A percentile compares a stretch with the other conserved stretches of the same genome.
phyloP scores from a whole-genome alignment of 2,888 invertebrate species.

The Eubasilissa splendida region DNA sequence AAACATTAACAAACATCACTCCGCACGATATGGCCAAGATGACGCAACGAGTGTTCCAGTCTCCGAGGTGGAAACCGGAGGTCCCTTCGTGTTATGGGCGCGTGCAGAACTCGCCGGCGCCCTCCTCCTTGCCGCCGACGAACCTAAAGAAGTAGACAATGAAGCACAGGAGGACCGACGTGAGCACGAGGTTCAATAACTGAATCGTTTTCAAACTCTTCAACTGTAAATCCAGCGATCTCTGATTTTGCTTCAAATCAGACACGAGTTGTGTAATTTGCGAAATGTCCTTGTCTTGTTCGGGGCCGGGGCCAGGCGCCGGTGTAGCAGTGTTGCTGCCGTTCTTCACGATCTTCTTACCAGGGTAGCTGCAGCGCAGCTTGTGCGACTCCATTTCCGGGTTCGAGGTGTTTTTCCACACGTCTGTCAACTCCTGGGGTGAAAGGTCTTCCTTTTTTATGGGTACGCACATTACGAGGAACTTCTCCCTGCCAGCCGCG shows the following conservation, averaged over 20 bases:
- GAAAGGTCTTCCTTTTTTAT: slow-evolving; percentile 74
- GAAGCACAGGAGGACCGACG: slow-evolving; percentile 48
- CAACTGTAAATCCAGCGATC: slow-evolving; percentile 45
- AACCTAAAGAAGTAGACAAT: slow-evolving; percentile 49
- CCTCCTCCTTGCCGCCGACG: slow-evolving; percentile 30
- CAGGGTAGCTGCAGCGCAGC: slow-evolving; percentile 77
- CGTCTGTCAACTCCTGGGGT: slow-evolving; percentile 77
- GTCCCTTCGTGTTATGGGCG: slow-evolving; percentile 48
- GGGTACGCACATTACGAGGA: slow-evolving; percentile 88
- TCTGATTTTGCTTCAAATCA: slow-evolving; percentile 39
- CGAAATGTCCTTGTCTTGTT: slow-evolving; percentile 31
- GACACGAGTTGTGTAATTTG: slow-evolving; percentile 38
- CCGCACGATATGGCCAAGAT: slow-evolving; percentile 19
- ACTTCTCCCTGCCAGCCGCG: slow-evolving; percentile 85
- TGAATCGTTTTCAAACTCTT: slow-evolving; percentile 51
- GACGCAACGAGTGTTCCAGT: slow-evolving; percentile 24
- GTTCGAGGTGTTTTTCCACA: slow-evolving; percentile 80
- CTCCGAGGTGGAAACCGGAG: slow-evolving; percentile 13
- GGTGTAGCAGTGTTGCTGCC: background rate
- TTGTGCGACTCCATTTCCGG: slow-evolving; percentile 80
- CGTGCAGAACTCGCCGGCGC: slow-evolving; percentile 46
- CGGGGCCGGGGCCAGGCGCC: background rate
- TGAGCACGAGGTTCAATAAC: slow-evolving; percentile 45
- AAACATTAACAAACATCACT: slow-evolving; percentile 36
- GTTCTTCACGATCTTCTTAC: slow-evolving; percentile 2